A percentile compares a stretch with the other conserved stretches of the same genome.
phyloP scores from a whole-genome alignment of 2,888 invertebrate genomes.

The Lochmaea capreae region DNA sequence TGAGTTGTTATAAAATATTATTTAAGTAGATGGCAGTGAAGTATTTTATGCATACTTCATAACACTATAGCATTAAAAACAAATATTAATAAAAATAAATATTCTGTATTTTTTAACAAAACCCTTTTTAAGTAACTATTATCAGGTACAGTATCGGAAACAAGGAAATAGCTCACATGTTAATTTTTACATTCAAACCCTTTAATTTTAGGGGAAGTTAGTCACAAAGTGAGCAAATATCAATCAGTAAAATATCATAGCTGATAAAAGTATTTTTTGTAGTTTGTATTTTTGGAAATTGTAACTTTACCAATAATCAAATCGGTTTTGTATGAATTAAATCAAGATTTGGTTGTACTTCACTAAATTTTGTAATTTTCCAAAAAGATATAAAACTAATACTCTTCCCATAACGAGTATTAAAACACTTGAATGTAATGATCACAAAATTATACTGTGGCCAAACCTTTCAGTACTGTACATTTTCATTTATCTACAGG shows the following conservation, averaged over 20 bases:
- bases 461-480: conserved; percentile 49
- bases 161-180: conserved; percentile 29
- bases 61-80: conserved; percentile 49
- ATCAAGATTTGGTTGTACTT: no score
- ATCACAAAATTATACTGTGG: conserved; percentile 4
- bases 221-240: neutral
- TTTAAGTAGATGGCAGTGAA: conserved; percentile 54
- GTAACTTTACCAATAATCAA: no score
- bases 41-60: conserved; percentile 47
- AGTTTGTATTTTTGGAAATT: no score
- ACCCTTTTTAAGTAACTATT: conserved; percentile 48
- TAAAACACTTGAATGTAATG: conserved; percentile 1
- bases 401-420: neutral
- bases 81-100: conserved; percentile 52
- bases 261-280: neutral
- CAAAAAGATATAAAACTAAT: neutral
- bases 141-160: conserved; percentile 54
- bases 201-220: neutral
- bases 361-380: neutral
- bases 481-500: conserved; percentile 36
- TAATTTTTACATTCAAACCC: conserved; percentile 4
- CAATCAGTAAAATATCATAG: neutral
- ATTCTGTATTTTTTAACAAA: conserved; percentile 50
- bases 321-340: no score
- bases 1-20: conserved; percentile 9